These are phyloP conservation scores for Melitaea cinxia DNA, from an alignment of 1,140 invertebrate species.

Conservation along the genomic window DNA sequence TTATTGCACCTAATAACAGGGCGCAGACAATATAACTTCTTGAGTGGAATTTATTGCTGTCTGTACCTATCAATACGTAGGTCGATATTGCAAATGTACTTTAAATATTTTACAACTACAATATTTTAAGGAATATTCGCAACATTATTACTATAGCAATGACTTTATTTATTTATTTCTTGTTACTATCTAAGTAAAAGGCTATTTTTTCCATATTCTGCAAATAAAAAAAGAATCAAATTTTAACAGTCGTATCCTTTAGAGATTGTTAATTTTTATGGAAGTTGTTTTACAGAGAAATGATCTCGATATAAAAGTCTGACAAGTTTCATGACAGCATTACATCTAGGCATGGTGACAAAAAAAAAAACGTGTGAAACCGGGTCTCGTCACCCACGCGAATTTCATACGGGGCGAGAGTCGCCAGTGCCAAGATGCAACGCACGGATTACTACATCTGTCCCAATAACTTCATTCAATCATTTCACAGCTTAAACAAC, in stretches of 20 bases:
- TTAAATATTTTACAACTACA: not conserved
- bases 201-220: no score
- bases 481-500: constrained; percentile 1
- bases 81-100: constrained; percentile 5
- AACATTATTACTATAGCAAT: no score
- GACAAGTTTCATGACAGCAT: constrained; percentile 30
- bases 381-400: constrained; percentile 61
- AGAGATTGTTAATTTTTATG: not conserved
- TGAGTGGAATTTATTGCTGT: constrained; percentile 18
- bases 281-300: constrained; percentile 17
- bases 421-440: constrained; percentile 47
- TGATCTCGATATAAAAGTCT: constrained; percentile 22
- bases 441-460: constrained; percentile 44
- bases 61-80: constrained; percentile 20
- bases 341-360: constrained; percentile 38
- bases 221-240: not conserved
- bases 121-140: not conserved
- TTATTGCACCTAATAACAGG: constrained; percentile 56
- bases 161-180: not conserved
- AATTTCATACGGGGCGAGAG: constrained; percentile 55
- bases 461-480: constrained; percentile 43
- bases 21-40: constrained; percentile 23
- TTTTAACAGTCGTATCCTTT: not conserved
- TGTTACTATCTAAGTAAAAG: not conserved
- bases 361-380: constrained; percentile 50